Evolutionary conservation across 2,888 invertebrate species (phyloP), one percentile per base, ranked within the genome.

Genomic region (Lydus trimaculatus): DNA sequence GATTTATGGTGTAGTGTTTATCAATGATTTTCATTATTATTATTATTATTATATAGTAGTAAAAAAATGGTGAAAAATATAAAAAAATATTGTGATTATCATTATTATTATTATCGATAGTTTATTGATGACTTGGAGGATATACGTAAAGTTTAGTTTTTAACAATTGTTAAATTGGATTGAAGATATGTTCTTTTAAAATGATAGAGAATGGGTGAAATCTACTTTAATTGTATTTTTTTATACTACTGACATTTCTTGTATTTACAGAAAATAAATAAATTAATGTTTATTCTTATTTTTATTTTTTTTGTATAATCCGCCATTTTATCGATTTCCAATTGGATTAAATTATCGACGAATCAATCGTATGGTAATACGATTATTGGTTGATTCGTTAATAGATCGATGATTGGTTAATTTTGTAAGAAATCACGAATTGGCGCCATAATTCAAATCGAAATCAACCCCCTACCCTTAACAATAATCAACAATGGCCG

Each of bases 191-290:
- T 11, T 43, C 43, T 43, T n/a, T 43, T 3, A 43, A 17, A 43
- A 39, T 3, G 17, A 43, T 5, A 43, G 43, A 36, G 6, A 31
- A 31, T 31, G 13, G 39, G n/a, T 59, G 56, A 68, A 69, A 64
- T 43, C 4, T 33, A 33, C 43, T 71, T 67, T 63, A 8, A 65
- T 56, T 70, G 72, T 67, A 72, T 70, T 72, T 72, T 70, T 72
- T 70, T 69, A 72, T 72, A 67, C 69, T 59, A 67, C 65, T 70
- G 65, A 67, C 65, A 67, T 69, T 63, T 62, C 61, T 66, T 90
- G 91, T 48, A 48, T 20, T 48, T 48, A 48, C 20, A 11, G 9
- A 48, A 20, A 20, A 6, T 5, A 1, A 11, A 48, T 20, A 7
- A 48, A 48, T 48, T 7, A 20, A 48, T 48, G 48, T 48, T 20